Evolutionary conservation across 2,888 invertebrate species (phyloP), one percentile per base, ranked within the genome.

Genomic region (Dichetophora obliterata): DNA sequence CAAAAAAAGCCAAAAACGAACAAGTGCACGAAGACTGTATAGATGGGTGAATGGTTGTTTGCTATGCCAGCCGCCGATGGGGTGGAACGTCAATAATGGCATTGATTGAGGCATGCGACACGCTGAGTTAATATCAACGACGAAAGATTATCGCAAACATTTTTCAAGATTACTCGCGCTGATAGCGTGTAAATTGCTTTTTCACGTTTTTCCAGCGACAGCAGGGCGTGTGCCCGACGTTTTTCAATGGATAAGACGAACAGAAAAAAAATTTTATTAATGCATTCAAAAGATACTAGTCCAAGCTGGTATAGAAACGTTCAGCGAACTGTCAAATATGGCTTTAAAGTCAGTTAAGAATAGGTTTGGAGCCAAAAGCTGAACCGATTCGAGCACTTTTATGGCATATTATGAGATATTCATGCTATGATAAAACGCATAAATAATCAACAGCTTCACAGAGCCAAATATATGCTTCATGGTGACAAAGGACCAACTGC

Each of bases 81-180:
- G 63, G 68, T 75, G 69, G 69, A 27, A 61, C 71, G 48, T 11
- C 65, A 80, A 80, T 80, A 80, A 78, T 80, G 66, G 73, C 75
- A 34, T 77, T 77, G 78, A 78, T 80, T 80, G 79, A 75, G 78
- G 75, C 79, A 76, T 77, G 79, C 72, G 80, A 77, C 82, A 79
- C 78, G 80, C 81, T 79, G 81, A 59, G 77, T 77, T 82, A 81
- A 81, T 81, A 76, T 78, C 75, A 69, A 48, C 61, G 76, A 61
- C 75, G 70, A 71, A 61, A 71, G 61, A 80, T 80, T 80, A 80
- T 78, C 72, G 65, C 71, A 19, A n/a, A 70, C 73, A 75, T 77
- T 50, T 63, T 72, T 77, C 61, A 76, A 78, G 80, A 81, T 81
- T 78, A 78, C 6, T 57, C 72, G 59, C 59, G 54, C 48, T 76